These are phyloP conservation scores for Eptatretus burgeri DNA, from an alignment of 2,113 vertebrate species.

Conservation along the genomic window DNA sequence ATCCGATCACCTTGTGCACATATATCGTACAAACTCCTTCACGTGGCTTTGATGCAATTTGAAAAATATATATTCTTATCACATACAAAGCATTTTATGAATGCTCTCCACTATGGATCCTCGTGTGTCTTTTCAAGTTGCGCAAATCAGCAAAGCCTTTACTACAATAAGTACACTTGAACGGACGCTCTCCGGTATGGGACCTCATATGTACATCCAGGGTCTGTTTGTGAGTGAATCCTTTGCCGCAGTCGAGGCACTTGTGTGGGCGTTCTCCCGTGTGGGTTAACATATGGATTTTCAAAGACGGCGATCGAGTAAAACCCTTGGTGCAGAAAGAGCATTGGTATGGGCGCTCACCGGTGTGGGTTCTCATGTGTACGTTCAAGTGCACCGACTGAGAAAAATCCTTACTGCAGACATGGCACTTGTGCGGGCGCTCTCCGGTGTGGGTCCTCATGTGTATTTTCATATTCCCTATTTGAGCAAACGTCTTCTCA, in stretches of 20 bases:
- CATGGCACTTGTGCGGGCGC: neutral
- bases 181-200: neutral
- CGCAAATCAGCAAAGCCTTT: constrained; percentile 2
- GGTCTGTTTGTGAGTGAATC: neutral
- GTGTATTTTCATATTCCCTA: neutral
- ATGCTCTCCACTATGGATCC: neutral
- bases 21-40: too few species aligned
- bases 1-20: too few species aligned
- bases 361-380: neutral
- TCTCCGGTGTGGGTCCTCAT: constrained; percentile 4
- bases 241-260: neutral
- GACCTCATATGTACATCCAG: neutral
- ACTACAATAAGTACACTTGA: neutral
- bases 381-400: neutral
- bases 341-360: constrained; percentile 1
- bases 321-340: constrained; percentile 1
- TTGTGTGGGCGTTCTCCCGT: neutral
- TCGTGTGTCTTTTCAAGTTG: constrained; percentile 2
- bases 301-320: neutral
- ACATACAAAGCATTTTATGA: neutral
- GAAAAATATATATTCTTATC: neutral
- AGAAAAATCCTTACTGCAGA: constrained; percentile 1
- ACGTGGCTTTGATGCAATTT: too few species aligned
- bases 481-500: neutral
- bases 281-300: neutral